Percentiles rank a stretch among this genome's conserved stretches.
Evolutionary conservation across 2,888 invertebrate genomes (phyloP).

Genomic region (Sinhomidia bicolor): DNA sequence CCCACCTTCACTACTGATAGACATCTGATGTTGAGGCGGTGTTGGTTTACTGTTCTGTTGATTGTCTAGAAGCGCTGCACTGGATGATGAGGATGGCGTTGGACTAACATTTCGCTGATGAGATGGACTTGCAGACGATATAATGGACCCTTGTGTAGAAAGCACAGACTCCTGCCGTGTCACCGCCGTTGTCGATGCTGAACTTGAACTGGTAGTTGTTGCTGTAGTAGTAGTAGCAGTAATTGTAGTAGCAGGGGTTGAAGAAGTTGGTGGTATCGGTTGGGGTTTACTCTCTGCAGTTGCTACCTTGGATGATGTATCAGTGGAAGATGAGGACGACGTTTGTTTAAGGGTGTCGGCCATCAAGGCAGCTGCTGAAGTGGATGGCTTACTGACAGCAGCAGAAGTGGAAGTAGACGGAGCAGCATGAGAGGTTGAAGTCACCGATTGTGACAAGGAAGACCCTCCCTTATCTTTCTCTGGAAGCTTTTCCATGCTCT

Average conservation of each 20-base stretch:
- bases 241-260: background rate
- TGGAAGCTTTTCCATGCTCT: slow-evolving; percentile 78
- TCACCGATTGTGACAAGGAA: slow-evolving; percentile 40
- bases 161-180: slow-evolving; percentile 40
- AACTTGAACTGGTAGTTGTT: background rate
- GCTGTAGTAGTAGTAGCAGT: slow-evolving; percentile 9
- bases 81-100: slow-evolving; percentile 33
- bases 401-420: slow-evolving; percentile 29
- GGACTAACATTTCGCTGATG: slow-evolving; percentile 25
- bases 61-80: slow-evolving; percentile 20
- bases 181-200: background rate
- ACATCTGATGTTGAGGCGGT: slow-evolving; percentile 30
- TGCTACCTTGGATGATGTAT: slow-evolving; percentile 23
- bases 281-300: background rate
- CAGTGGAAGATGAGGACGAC: slow-evolving; percentile 1
- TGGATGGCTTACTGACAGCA: slow-evolving; percentile 54
- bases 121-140: slow-evolving; percentile 48
- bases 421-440: slow-evolving; percentile 14
- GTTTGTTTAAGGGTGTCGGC: slow-evolving; percentile 29
- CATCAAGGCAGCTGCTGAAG: slow-evolving; percentile 59
- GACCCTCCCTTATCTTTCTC: slow-evolving; percentile 51
- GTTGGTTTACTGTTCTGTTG: slow-evolving; percentile 24
- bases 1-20: slow-evolving; percentile 40
- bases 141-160: slow-evolving; percentile 58
- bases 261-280: background rate